Percentiles rank a stretch among this genome's conserved stretches.
Evolutionary conservation across 2,888 invertebrate genomes (phyloP).

Genomic region (Amphipyra berbera): DNA sequence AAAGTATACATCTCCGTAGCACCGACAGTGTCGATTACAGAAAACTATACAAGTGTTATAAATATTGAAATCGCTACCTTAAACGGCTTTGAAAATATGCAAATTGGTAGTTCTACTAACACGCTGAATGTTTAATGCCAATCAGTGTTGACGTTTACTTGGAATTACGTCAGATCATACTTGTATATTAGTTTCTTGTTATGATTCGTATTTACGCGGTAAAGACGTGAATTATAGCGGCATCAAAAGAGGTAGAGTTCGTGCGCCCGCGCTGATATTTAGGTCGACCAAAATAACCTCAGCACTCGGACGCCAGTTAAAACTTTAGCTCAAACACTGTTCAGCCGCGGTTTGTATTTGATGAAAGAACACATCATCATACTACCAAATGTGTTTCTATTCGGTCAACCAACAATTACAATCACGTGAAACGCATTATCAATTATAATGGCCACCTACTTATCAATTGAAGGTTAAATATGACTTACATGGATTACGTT

Average conservation of each 20-base stretch:
- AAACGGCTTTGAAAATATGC: constrained; percentile 29
- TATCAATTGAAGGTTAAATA: constrained; percentile 64
- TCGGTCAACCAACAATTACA: constrained; percentile 10
- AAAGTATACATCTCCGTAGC: constrained; percentile 18
- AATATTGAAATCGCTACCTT: constrained; percentile 9
- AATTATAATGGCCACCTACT: constrained; percentile 35
- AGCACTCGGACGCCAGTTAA: constrained; percentile 72
- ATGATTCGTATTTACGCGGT: constrained; percentile 53
- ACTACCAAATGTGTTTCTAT: constrained; percentile 21
- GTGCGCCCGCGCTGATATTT: constrained; percentile 82
- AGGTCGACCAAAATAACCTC: constrained; percentile 87
- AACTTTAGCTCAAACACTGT: constrained; percentile 58
- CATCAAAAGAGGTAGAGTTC: constrained; percentile 64
- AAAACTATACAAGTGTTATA: constrained; percentile 11
- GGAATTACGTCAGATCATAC: constrained; percentile 50
- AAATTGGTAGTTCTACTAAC: constrained; percentile 34
- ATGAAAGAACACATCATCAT: constrained; percentile 24
- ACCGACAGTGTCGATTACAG: constrained; percentile 2
- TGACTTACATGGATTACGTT: constrained; percentile 35
- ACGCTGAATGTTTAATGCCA: constrained; percentile 24
- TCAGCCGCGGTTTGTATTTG: constrained; percentile 26
- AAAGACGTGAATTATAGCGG: constrained; percentile 67
- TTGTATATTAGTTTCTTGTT: constrained; percentile 55
- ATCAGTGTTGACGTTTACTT: constrained; percentile 26
- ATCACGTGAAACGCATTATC: constrained; percentile 45